Conservation (phyloP, 2,888 invertebrate genomes). For the Saturnia pavonia region DNA sequence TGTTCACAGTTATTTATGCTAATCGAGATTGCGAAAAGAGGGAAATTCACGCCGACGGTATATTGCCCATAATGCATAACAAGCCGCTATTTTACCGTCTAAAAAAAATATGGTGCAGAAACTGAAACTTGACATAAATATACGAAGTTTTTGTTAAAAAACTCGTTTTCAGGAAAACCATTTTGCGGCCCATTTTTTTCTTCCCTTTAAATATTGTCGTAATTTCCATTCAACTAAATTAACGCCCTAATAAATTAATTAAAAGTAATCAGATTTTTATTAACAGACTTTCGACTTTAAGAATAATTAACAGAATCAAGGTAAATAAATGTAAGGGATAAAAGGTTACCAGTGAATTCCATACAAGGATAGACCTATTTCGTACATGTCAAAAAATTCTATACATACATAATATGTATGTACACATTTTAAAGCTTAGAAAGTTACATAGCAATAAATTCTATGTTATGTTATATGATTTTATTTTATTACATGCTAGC, state of each 20-base stretch:
- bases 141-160: slow-evolving; percentile 12
- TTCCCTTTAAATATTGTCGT: neutral
- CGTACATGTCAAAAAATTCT: neutral
- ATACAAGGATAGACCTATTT: neutral
- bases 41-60: slow-evolving; percentile 16
- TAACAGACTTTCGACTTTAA: neutral
- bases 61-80: slow-evolving; percentile 22
- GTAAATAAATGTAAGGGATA: neutral
- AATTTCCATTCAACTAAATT: neutral
- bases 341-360: neutral
- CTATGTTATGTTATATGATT: no score
- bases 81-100: slow-evolving; percentile 20
- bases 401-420: no score
- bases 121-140: slow-evolving; percentile 18
- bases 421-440: no score
- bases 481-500: no score
- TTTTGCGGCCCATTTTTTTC: neutral
- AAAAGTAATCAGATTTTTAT: neutral
- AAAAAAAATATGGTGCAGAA: slow-evolving; percentile 20
- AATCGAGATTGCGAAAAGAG: slow-evolving; percentile 23
- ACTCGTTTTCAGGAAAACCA: neutral
- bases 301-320: neutral
- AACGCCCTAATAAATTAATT: neutral
- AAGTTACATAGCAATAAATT: no score
- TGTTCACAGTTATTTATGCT: slow-evolving; percentile 24